Base-by-base conservation (phyloP, 2,888 invertebrate species). In the Lapara coniferarum region DNA sequence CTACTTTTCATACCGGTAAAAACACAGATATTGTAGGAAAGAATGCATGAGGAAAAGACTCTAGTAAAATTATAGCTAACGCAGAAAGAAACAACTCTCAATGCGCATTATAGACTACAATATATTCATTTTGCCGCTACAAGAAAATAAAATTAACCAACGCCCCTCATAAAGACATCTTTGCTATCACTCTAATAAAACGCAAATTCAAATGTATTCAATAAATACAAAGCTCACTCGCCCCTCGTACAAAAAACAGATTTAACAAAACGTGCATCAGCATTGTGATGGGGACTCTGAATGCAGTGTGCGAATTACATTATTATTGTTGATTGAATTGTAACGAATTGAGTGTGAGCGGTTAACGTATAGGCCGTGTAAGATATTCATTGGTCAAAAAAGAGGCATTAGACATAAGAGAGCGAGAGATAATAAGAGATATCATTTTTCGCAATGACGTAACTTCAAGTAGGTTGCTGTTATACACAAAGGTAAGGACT, bases 281-380 rank as follows among this genome's bases (percentile, higher is more conserved):
- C 46, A 63, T 49, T 19, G 63, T 46, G 19, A 63, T 63, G 63
- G 63, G 63, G 63, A 49, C 46, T 63, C 19, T 46, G 63, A 46
- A 59, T 59, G 44, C 59, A 59, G 59, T 46, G 16, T 14, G 59
- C 16, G 46, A 63, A 63, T 63, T 63, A 63, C 49, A 46, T 63
- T 63, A 63, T 63, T 63, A 63, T 63, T 49, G 63, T 63, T 63
- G 63, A 49, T 63, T 63, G 63, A 63, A 63, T 49, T 16, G 46
- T 16, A 63, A 63, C 63, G 49, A 63, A 63, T 63, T 49, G 63
- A 63, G 63, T 19, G 63, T 49, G 63, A 63, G 13, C 3, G 14
- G 49, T 46, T 49, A 63, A 19, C 6, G 19, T 63, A 13, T 63
- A 55, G 25, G 4, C n/a, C n/a, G 16, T 16, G 8, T n/a, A 14